These are phyloP conservation scores for Asobara japonica DNA, from an alignment of 1,140 invertebrate genomes.

Conservation along the genomic window DNA sequence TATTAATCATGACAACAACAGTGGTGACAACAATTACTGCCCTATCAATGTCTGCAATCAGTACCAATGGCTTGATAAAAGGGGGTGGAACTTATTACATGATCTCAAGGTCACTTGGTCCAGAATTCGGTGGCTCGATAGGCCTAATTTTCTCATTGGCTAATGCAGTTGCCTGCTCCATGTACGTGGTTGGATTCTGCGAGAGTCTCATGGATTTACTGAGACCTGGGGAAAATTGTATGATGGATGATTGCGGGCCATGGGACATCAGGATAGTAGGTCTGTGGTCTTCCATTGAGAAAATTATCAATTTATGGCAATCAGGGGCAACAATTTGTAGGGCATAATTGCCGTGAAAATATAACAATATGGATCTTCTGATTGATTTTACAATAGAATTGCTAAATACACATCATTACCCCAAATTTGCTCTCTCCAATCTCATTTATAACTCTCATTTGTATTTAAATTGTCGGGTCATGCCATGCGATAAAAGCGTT, in stretches of 20 bases:
- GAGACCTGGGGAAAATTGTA: slow-evolving; percentile 62
- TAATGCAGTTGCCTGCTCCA: slow-evolving; percentile 96
- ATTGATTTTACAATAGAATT: too few relatives aligned
- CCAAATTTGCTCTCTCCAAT: not conserved
- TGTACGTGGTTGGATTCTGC: slow-evolving; percentile 98
- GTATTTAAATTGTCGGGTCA: not conserved
- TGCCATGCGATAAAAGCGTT: not conserved
- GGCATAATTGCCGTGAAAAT: not conserved
- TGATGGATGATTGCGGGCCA: slow-evolving; percentile 70
- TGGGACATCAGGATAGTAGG: slow-evolving; percentile 70
- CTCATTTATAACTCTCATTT: not conserved
- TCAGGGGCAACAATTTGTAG: not conserved
- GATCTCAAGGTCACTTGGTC: slow-evolving; percentile 95
- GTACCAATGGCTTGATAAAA: slow-evolving; percentile 93
- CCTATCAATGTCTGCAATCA: slow-evolving; percentile 96
- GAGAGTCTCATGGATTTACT: slow-evolving; percentile 85
- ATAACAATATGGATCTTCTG: too few relatives aligned
- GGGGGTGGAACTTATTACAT: slow-evolving; percentile 97
- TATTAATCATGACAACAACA: slow-evolving; percentile 86
- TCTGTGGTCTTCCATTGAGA: slow-evolving; percentile 24
- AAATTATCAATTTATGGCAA: slow-evolving; percentile 10
- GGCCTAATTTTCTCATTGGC: slow-evolving; percentile 90
- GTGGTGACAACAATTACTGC: slow-evolving; percentile 92
- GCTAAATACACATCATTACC: not conserved
- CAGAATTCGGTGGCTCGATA: slow-evolving; percentile 94